Conservation (phyloP, 2,113 vertebrate species). For the Gymnorhina tibicen region DNA sequence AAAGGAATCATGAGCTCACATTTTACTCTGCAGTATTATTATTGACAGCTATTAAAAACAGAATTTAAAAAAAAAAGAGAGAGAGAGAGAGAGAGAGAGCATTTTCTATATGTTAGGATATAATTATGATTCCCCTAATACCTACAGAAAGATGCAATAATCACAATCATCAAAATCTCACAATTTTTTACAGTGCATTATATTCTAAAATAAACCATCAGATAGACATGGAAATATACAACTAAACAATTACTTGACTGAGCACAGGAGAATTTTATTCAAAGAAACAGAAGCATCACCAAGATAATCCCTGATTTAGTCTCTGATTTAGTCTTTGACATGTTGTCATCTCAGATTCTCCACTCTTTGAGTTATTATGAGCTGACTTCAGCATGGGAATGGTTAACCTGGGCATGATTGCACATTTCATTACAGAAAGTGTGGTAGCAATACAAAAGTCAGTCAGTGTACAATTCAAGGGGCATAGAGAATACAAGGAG, state of each 20-base stretch:
- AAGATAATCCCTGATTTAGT: slow-evolving; percentile 45
- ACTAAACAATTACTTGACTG: slow-evolving; percentile 3
- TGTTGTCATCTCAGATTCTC: slow-evolving; percentile 7
- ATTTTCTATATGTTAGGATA: background rate
- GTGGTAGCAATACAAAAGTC: background rate
- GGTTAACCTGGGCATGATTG: slow-evolving; percentile 40
- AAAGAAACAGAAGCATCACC: background rate
- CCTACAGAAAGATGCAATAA: background rate
- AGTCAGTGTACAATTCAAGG: background rate
- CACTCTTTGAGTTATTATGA: slow-evolving; percentile 18
- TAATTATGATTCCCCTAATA: background rate
- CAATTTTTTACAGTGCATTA: background rate
- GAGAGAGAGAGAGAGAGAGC: background rate
- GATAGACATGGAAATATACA: slow-evolving; percentile 15
- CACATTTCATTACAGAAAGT: background rate
- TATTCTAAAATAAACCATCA: background rate
- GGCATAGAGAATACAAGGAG: background rate
- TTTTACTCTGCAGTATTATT: background rate
- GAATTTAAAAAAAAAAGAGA: background rate
- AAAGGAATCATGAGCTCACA: background rate
- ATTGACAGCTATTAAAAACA: background rate
- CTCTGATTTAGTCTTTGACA: slow-evolving; percentile 53
- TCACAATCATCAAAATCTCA: background rate
- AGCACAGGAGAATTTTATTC: slow-evolving; percentile 13
- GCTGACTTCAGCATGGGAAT: slow-evolving; percentile 48